Evolutionary conservation across 2,888 invertebrate genomes (phyloP).

Genomic region (Frankliniella intonsa): DNA sequence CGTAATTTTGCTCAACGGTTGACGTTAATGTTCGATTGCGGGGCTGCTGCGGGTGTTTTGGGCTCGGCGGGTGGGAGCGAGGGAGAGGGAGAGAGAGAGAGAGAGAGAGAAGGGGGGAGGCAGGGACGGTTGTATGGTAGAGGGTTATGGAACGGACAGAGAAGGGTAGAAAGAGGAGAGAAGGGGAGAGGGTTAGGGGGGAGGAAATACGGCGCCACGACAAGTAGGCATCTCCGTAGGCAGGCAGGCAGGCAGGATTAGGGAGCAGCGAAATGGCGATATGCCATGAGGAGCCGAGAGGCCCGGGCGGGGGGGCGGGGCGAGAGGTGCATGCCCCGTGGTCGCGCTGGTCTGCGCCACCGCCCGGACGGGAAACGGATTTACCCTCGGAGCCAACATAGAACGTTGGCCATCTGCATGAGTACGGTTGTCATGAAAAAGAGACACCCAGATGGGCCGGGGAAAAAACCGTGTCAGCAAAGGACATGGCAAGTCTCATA

Average conservation of each 20-base stretch:
- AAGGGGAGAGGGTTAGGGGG: neutral
- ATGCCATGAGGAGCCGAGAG: neutral
- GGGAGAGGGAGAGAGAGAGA: neutral
- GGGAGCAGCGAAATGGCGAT: neutral
- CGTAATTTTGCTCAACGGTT: constrained; percentile 26
- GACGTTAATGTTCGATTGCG: constrained; percentile 26
- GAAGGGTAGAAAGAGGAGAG: neutral
- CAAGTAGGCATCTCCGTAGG: constrained; percentile 14
- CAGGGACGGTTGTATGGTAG: no score
- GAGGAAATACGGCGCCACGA: neutral
- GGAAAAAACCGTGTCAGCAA: no score
- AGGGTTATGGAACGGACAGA: no score
- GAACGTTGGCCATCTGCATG: no score
- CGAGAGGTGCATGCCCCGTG: neutral
- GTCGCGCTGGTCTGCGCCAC: neutral
- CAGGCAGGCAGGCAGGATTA: constrained; percentile 3
- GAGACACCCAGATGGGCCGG: no score
- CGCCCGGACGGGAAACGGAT: no score
- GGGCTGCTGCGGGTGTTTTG: constrained; percentile 23
- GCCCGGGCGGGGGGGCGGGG: neutral
- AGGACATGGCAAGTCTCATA: neutral
- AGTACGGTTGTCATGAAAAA: no score
- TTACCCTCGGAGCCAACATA: no score
- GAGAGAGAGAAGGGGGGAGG: neutral
- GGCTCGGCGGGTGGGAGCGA: neutral